Evolutionary conservation across 2,113 vertebrate genomes (phyloP).

Genomic region (Chunga burmeisteri): DNA sequence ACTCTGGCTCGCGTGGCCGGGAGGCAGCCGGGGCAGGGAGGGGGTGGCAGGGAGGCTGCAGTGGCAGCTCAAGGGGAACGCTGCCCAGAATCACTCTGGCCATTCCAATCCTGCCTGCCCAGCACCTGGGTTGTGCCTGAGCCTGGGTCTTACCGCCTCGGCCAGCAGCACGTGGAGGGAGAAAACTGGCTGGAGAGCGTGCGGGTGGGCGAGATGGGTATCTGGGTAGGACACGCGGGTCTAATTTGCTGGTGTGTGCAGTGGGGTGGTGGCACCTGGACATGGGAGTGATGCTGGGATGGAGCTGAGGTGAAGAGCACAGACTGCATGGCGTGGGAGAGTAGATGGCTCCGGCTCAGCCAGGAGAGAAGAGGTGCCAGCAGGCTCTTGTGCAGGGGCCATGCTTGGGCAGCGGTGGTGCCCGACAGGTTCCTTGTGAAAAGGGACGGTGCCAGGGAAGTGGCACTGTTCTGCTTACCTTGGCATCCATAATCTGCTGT

Average conservation of each 20-base stretch:
- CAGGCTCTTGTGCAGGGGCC: not conserved
- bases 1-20: not conserved
- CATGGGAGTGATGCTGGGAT: not conserved
- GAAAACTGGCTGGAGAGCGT: not conserved
- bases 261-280: not conserved
- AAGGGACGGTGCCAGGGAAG: not conserved
- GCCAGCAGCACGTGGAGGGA: not conserved
- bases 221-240: not conserved
- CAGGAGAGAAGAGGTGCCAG: not conserved
- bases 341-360: accelerated
- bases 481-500: not conserved
- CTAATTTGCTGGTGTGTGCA: not conserved
- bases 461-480: not conserved
- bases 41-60: not conserved
- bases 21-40: not conserved
- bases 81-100: accelerated
- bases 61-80: not conserved
- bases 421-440: not conserved
- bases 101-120: not conserved
- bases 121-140: accelerated
- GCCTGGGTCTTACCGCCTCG: accelerated
- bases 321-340: accelerated
- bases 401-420: not conserved
- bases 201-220: not conserved
- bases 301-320: not conserved